phyloP scores from a whole-genome alignment of 2,797 vertebrate genomes.

The Garrulus glandarius region DNA sequence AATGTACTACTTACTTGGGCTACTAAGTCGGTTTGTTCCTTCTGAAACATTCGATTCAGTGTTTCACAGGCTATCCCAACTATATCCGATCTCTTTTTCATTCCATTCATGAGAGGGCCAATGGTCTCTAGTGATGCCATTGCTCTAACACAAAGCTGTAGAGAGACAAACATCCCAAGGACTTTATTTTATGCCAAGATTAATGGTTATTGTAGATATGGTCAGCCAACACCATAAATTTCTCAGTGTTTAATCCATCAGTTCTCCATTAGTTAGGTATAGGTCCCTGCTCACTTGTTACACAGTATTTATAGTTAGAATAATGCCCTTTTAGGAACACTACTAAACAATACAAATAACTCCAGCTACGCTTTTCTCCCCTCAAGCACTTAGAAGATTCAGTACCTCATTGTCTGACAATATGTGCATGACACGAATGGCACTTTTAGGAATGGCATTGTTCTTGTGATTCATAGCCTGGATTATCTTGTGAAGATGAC shows the following conservation, averaged over 20 bases:
- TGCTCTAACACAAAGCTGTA: conserved; percentile 91
- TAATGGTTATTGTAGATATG: fast-evolving
- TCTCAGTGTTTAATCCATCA: not conserved
- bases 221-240: not conserved
- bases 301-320: not conserved
- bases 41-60: conserved; percentile 98
- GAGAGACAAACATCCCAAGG: not conserved
- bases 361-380: not conserved
- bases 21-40: conserved; percentile 94
- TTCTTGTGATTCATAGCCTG: conserved; percentile 95
- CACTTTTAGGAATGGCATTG: conserved; percentile 92
- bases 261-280: not conserved
- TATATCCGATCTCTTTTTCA: conserved; percentile 89
- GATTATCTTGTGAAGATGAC: conserved; percentile 93
- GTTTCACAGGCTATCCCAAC: conserved; percentile 93
- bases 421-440: conserved; percentile 92
- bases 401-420: conserved; percentile 94
- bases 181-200: not conserved
- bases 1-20: conserved; percentile 82
- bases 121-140: conserved; percentile 95
- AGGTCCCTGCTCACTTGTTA: not conserved
- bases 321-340: not conserved
- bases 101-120: conserved; percentile 91
- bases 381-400: not conserved
- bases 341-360: not conserved